These are phyloP conservation scores for Steromphala cineraria DNA, from an alignment of 2,888 invertebrate genomes.

Conservation along the genomic window DNA sequence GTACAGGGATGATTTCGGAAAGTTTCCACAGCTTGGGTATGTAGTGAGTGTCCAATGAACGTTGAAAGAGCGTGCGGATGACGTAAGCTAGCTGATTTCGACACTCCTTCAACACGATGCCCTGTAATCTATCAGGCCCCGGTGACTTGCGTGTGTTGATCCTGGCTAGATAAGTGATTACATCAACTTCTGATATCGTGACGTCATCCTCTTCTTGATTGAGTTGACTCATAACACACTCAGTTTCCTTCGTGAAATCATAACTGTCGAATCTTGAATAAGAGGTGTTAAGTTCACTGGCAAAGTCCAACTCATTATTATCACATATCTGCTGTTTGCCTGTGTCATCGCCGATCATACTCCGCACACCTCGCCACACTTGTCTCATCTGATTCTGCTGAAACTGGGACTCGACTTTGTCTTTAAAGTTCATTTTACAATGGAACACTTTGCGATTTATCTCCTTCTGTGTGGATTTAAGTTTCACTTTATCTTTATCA, in stretches of 20 bases:
- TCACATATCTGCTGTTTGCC: not conserved
- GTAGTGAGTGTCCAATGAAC: not conserved
- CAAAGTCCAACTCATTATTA: not conserved
- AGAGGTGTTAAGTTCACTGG: not conserved
- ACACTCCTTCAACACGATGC: not conserved
- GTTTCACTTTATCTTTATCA: not conserved
- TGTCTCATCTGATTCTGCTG: not conserved
- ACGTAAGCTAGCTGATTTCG: not conserved
- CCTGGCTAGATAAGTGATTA: not conserved
- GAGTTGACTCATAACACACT: not conserved
- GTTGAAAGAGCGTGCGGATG: not conserved
- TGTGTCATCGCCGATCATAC: not conserved
- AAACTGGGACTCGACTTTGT: not conserved
- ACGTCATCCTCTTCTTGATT: not conserved
- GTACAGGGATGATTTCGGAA: not conserved
- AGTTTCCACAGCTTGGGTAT: not conserved
- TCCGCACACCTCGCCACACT: not conserved
- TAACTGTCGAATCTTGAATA: not conserved
- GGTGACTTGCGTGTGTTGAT: not conserved
- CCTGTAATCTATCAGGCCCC: not conserved
- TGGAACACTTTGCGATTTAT: not conserved
- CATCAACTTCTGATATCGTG: not conserved
- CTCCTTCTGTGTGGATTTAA: not conserved
- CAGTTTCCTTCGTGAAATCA: not conserved
- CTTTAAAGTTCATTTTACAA: not conserved